Conservation (phyloP, 2,888 invertebrate genomes). For the Leucoma salicis region DNA sequence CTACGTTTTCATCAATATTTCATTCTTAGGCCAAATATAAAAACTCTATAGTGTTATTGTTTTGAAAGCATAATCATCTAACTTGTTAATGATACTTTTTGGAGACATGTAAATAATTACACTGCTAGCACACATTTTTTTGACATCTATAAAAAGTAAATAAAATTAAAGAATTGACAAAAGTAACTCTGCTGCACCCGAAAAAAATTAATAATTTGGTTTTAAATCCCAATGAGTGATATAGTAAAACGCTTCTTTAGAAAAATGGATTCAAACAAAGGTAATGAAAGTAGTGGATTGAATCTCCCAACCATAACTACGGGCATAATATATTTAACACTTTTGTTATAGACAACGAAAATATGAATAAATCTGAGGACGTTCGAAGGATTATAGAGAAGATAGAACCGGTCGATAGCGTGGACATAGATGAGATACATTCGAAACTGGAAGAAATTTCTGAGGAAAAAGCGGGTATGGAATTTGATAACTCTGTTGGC, state of each 20-base stretch:
- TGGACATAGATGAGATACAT: constrained; percentile 8
- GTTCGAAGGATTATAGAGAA: constrained; percentile 24
- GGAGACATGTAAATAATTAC: neutral
- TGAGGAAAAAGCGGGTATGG: constrained; percentile 2
- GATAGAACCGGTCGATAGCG: constrained; percentile 31
- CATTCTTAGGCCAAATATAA: too few relatives aligned
- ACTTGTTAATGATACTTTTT: neutral
- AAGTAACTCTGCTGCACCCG: neutral
- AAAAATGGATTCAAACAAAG: neutral
- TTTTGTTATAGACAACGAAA: neutral
- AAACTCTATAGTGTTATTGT: too few relatives aligned
- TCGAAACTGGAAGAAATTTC: constrained; percentile 12
- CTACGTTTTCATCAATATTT: too few relatives aligned
- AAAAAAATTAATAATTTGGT: neutral
- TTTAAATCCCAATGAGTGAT: too few relatives aligned
- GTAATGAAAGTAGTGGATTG: too few relatives aligned
- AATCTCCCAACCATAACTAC: too few relatives aligned
- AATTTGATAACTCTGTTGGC: neutral
- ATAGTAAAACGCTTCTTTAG: too few relatives aligned
- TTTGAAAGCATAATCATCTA: too few relatives aligned
- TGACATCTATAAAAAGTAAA: neutral
- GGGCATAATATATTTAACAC: neutral
- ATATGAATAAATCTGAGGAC: constrained; percentile 25
- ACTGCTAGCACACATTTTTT: neutral
- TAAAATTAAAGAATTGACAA: neutral